Conservation (phyloP, 2,797 vertebrate genomes). For the Discoglossus pictus region DNA sequence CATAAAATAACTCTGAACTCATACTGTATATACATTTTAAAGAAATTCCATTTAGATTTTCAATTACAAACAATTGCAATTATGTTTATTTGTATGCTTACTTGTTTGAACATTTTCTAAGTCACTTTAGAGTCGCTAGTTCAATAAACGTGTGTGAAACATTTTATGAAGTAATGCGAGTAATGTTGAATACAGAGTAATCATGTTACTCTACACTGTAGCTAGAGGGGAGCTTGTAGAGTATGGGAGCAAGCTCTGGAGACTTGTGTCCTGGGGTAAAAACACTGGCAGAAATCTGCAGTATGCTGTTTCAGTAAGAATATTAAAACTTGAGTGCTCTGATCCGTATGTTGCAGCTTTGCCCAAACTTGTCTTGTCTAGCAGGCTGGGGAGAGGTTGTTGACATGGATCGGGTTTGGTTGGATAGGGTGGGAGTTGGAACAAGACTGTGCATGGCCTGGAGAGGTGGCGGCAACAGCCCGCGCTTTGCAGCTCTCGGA, state of each 20-base stretch:
- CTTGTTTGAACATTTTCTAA: too few species aligned
- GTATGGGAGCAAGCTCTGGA: not conserved
- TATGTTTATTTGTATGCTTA: too few species aligned
- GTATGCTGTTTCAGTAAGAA: not conserved
- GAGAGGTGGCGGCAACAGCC: conserved; percentile 23
- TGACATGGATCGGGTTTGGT: conserved; percentile 35
- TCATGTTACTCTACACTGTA: conserved; percentile 3
- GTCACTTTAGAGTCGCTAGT: too few species aligned
- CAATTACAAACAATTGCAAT: too few species aligned
- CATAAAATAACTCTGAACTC: too few species aligned
- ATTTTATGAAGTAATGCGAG: too few species aligned
- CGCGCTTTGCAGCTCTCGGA: not conserved
- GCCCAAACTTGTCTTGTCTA: conserved; percentile 38
- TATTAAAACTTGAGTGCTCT: conserved; percentile 19
- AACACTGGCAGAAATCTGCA: conserved; percentile 11
- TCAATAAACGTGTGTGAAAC: too few species aligned
- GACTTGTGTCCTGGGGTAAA: not conserved
- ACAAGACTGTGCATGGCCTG: conserved; percentile 31
- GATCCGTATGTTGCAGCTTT: conserved; percentile 10
- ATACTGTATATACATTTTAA: too few species aligned
- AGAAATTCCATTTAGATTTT: too few species aligned
- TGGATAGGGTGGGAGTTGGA: conserved; percentile 27
- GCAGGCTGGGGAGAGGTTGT: conserved; percentile 38
- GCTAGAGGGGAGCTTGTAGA: not conserved
- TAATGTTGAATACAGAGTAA: too few species aligned